Evolutionary conservation across 1,140 invertebrate species (phyloP), one percentile per base, ranked within the genome.

Genomic region (Aphis craccivora): DNA sequence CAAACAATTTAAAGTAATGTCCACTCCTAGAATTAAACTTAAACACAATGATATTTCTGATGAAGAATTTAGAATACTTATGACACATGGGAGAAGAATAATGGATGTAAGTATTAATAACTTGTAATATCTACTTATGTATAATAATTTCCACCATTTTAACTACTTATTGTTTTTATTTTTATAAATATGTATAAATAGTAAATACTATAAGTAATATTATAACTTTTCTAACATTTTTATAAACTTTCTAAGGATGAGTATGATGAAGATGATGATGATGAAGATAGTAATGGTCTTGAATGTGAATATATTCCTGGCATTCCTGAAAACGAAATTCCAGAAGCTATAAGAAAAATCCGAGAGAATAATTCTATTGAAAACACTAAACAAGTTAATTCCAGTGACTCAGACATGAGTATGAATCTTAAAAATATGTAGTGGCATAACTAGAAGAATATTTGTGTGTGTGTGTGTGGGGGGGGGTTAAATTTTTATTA

Each of bases 31-130:
- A 94, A 98, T 98, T 94, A 98, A 99, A 96, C 98, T 98, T 95
- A 99, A 99, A 96, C 99, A 99, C 96, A 98, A 97, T 94, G 98
- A 98, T 96, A 99, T 99, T 53, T 30, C 81, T 95, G 98, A 99
- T 95, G 98, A 99, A 95, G 98, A 99, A 96, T 99, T 99, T 96
- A 98, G 99, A 95, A 97, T 98, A 95, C 98, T 99, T 97, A 98
- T 99, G 97, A 98, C 98, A 96, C 96, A 97, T 95, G 97, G 97
- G 95, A 95, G 20, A 25, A 2, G 97, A 37, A 18, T 90, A 9
- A 14, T 97, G 94, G 96, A 97, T 94, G 97, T 97, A 95, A 96
- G 95, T 95, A 94, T 89, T 81, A 23, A 93, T 37, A 30, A 43
- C 30, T 95, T 93, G 94, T 93, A 23, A 45, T 48, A 45, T 4